A percentile compares a stretch with the other conserved stretches of the same genome.
Conservation (phyloP, 2,888 invertebrate genomes). For the Ferrisia virgata region DNA sequence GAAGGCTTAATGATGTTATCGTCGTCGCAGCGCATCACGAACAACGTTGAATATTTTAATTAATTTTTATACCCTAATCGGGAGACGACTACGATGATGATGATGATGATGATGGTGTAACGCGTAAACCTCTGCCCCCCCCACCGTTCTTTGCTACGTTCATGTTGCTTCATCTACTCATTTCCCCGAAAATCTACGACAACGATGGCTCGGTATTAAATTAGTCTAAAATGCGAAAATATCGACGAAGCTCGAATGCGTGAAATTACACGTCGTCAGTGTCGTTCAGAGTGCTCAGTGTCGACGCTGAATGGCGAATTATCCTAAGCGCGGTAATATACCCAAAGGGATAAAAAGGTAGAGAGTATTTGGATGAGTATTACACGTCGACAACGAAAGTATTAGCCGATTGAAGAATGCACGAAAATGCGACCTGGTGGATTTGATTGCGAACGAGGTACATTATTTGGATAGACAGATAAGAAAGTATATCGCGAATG, state of each 20-base stretch:
- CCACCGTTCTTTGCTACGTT: too few relatives aligned
- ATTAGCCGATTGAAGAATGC: too few relatives aligned
- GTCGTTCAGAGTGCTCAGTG: neutral
- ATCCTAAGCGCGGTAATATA: neutral
- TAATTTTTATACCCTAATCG: slow-evolving; percentile 9
- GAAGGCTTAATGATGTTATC: neutral
- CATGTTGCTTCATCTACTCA: too few relatives aligned
- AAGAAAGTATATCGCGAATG: too few relatives aligned
- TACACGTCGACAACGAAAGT: neutral
- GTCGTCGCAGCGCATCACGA: neutral
- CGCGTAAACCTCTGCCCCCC: too few relatives aligned
- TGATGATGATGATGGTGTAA: neutral
- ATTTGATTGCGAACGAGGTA: too few relatives aligned
- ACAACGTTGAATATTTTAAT: slow-evolving; percentile 3
- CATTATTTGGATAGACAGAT: too few relatives aligned
- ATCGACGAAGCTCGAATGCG: slow-evolving; percentile 10
- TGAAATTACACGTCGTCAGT: neutral
- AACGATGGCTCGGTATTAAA: neutral
- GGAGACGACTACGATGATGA: neutral
- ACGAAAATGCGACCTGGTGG: too few relatives aligned
- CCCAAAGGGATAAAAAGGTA: neutral
- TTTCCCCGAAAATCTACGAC: neutral
- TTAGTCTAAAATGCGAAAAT: neutral
- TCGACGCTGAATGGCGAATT: neutral
- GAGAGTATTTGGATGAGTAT: neutral